Evolutionary conservation across 2,888 invertebrate genomes (phyloP).

Genomic region (Congeria kusceri): DNA sequence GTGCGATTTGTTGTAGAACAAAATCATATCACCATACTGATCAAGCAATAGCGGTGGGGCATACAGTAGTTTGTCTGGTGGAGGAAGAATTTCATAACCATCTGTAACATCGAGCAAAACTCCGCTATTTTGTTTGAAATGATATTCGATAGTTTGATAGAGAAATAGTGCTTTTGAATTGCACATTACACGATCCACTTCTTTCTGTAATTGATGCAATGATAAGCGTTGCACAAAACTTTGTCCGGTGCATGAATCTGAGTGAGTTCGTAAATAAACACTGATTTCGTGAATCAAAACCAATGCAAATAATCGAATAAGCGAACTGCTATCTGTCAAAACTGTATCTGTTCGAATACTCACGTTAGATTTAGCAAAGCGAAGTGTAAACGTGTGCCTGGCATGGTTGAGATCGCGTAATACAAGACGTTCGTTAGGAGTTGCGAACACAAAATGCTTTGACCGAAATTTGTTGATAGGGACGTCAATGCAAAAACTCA

Average conservation of each 20-base stretch:
- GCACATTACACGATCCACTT: not conserved
- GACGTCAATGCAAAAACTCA: too few species aligned
- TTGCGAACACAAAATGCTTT: conserved; percentile 5
- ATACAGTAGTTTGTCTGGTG: conserved; percentile 1
- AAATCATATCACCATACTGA: not conserved
- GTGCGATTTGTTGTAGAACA: conserved; percentile 16
- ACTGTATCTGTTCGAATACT: conserved; percentile 13
- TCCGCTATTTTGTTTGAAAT: conserved; percentile 11
- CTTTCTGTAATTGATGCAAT: not conserved
- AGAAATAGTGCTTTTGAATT: not conserved
- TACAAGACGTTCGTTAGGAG: conserved; percentile 1
- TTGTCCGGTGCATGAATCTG: conserved; percentile 2
- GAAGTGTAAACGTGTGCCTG: conserved; percentile 3
- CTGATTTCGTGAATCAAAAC: conserved; percentile 1
- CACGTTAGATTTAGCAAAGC: not conserved
- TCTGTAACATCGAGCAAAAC: not conserved
- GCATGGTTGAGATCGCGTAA: not conserved
- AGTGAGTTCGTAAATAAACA: not conserved
- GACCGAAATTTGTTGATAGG: not conserved
- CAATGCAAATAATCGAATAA: conserved; percentile 9
- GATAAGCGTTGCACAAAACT: not conserved
- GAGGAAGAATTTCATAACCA: not conserved
- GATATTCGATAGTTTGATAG: conserved; percentile 5
- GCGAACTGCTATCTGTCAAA: not conserved
- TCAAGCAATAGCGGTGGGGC: not conserved